Evolutionary conservation across 64 coral and sea anemone genomes (phyloP), one percentile per base, ranked within the genome.

Genomic region (Stichodactyla mertensii): DNA sequence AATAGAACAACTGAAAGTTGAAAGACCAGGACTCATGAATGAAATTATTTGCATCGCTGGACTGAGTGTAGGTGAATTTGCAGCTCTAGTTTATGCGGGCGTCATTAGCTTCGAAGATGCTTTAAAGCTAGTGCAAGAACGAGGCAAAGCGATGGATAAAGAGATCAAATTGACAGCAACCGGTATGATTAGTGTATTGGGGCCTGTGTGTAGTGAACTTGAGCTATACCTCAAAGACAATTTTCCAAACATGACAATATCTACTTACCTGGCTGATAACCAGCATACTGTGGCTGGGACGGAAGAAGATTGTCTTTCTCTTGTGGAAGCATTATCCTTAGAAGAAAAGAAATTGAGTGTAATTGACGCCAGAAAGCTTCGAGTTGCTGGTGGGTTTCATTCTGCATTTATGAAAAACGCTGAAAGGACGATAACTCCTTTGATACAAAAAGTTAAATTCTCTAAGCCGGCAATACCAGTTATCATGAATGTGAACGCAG

Each of bases 401-500:
- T 70, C 66, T 70, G 66, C 16, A 23, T 70, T 23, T 24, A 70
- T 70, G 66, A 70, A n/a, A 22, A 70, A 70, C 19, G 66, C 22
- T 2, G 66, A 70, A 70, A 22, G 28, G 4, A 26, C 4, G 6
- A 70, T 70, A 10, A 24, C 66, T 70, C 66, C 66, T 70, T n/a
- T 70, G 66, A 70, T 70, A 70, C 20, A 70, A 23, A 22, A 70
- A 70, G 66, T 70, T 7, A 24, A 20, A 9, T 70, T 70, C 66
- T 70, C 20, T 20, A 70, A 70, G 10, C 66, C 66, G 10, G n/a
- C 66, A 18, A 70, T 70, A 27, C 66, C 66, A 24, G 1, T 70
- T n/a, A 70, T 70, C 66, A 70, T 70, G 66, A 70, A 70, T n/a
- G 66, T 70, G 66, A 70, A 70, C 7, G 66, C 66, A 70, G 66